Base-by-base conservation (phyloP, 1,140 invertebrate genomes). In the Achatina immaculata region DNA sequence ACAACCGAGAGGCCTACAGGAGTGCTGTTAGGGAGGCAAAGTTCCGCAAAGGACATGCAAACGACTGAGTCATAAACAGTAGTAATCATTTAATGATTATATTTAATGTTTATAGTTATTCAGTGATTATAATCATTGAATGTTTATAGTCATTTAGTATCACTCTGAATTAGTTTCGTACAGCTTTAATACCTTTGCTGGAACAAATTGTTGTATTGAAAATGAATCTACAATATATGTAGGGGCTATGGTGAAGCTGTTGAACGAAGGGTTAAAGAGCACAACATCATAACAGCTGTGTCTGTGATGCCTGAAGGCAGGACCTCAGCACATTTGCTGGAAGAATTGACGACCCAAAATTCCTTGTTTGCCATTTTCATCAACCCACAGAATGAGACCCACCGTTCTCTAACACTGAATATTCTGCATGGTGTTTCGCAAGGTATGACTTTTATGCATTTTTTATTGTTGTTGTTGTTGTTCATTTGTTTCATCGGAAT, bases 211-310 rank as follows among this genome's bases (percentile, higher is more conserved):
- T n/a, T n/a, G n/a, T n/a, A n/a, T n/a, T n/a, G n/a, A n/a, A n/a
- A n/a, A n/a, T n/a, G n/a, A n/a, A n/a, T n/a, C n/a, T n/a, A n/a
- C n/a, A n/a, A n/a, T n/a, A n/a, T n/a, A n/a, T n/a, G 40, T 86
- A 96, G 96, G 75, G 94, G 95, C 84, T 98, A 98, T 91, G 97
- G 96, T 0, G 96, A 98, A 90, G 95, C 94, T 83, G 95, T 98
- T 80, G 96, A 98, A 90, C 91, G 93, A 21, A 93, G 95, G n/a
- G 90, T 99, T 66, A 96, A 96, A 88, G 93, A 94, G 31, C 87
- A 95, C 21, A 95, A 95, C 4, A 92, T 98, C 74, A 94, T 95
- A 11, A 96, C 97, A 6, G 96, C 97, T 90, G 91, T 98, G 0
- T 65, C 80, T 16, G 91, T 98, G 28, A 97, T 97, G 90, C 95